Evolutionary conservation across 2,113 vertebrate species (phyloP).

Genomic region (Reinhardtius hippoglossoides): DNA sequence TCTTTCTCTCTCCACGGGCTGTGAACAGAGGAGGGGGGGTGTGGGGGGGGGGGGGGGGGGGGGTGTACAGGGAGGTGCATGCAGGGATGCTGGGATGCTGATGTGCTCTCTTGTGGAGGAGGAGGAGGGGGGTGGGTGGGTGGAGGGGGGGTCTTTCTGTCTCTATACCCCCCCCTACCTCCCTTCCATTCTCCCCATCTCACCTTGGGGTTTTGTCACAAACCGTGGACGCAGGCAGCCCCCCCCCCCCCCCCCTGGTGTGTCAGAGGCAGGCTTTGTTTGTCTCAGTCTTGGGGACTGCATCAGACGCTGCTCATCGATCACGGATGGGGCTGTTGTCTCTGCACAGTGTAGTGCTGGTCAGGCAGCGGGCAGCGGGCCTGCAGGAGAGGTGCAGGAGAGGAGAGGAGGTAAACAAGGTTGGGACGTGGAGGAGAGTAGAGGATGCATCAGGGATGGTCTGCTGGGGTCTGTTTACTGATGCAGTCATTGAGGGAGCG

Average conservation of each 20-base stretch:
- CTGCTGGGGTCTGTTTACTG: conserved; percentile 74
- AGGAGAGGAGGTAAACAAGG: conserved; percentile 71
- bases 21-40: conserved; percentile 39
- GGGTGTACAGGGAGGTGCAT: conserved; percentile 51
- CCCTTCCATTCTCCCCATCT: conserved; percentile 6
- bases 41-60: conserved; percentile 27
- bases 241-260: neutral
- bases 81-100: conserved; percentile 72
- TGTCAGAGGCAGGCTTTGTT: conserved; percentile 65
- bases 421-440: conserved; percentile 51
- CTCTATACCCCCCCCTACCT: neutral
- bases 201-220: conserved; percentile 47
- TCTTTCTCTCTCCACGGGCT: conserved; percentile 4
- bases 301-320: conserved; percentile 78
- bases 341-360: conserved; percentile 67
- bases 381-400: conserved; percentile 47
- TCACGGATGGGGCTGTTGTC: conserved; percentile 74
- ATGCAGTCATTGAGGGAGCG: conserved; percentile 72
- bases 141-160: too few species aligned
- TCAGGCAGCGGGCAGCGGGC: conserved; percentile 50
- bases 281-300: conserved; percentile 70
- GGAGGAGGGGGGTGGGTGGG: neutral
- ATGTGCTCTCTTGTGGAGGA: conserved; percentile 46
- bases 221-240: neutral
- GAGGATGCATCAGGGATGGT: conserved; percentile 71